Conservation (phyloP, 2,888 invertebrate species). For the Ashinkailepas kermadecensis region DNA sequence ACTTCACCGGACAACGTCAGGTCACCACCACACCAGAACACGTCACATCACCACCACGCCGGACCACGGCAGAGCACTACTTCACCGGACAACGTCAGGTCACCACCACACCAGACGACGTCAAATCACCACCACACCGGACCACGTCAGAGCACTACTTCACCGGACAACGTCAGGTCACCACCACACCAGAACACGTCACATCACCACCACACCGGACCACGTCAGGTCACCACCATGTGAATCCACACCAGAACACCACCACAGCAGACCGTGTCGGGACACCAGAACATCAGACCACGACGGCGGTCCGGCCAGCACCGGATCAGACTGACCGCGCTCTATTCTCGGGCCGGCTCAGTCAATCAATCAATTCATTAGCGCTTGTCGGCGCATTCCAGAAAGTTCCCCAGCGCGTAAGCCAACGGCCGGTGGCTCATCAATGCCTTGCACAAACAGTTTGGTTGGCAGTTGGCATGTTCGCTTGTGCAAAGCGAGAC, state of each 20-base stretch:
- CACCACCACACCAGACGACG: no score
- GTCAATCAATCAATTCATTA: conserved; percentile 15
- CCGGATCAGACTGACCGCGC: neutral
- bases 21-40: no score
- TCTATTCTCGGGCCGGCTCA: neutral
- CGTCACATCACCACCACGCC: no score
- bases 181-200: no score
- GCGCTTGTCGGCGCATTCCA: neutral
- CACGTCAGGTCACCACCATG: neutral
- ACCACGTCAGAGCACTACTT: no score
- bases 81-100: no score
- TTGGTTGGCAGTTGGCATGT: neutral
- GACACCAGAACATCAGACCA: neutral
- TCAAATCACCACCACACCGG: no score
- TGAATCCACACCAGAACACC: neutral
- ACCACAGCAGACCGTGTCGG: neutral
- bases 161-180: no score
- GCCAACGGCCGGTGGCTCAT: neutral
- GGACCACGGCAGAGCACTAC: no score
- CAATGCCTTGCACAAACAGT: neutral
- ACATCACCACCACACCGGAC: neutral
- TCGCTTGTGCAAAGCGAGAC: no score
- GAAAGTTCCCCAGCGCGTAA: neutral
- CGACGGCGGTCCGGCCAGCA: neutral
- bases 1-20: no score